Percentiles rank a stretch among this genome's conserved stretches.
Conservation (phyloP, 2,113 vertebrate genomes). For the Phrynosoma platyrhinos region DNA sequence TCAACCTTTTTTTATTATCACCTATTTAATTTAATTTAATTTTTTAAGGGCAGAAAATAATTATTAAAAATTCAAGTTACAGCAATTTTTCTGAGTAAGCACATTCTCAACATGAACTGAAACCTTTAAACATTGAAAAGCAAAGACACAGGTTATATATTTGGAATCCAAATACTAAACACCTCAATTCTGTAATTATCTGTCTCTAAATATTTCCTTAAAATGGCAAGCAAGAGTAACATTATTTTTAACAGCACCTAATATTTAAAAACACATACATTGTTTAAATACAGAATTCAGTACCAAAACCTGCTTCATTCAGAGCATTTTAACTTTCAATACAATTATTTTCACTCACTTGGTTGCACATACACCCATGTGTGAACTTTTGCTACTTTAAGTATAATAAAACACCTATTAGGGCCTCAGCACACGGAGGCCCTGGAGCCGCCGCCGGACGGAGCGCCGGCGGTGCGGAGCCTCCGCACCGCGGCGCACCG, state of each 20-base stretch:
- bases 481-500: too few relatives aligned
- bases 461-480: too few relatives aligned
- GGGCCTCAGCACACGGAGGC: too few relatives aligned
- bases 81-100: not conserved
- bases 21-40: conserved; percentile 10
- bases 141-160: not conserved
- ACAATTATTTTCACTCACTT: not conserved
- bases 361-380: not conserved
- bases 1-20: not conserved
- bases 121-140: too few relatives aligned
- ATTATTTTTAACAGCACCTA: not conserved
- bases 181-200: not conserved
- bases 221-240: not conserved
- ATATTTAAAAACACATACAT: conserved; percentile 14
- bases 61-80: not conserved
- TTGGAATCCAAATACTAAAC: conserved; percentile 15
- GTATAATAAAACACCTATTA: not conserved
- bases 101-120: not conserved
- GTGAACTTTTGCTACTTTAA: not conserved
- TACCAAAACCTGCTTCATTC: not conserved
- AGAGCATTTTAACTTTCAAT: not conserved
- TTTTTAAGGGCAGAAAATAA: not conserved
- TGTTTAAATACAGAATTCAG: not conserved
- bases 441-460: too few relatives aligned
- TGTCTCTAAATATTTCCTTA: not conserved